Evolutionary conservation across 2,888 invertebrate genomes (phyloP), one percentile per base, ranked within the genome.

Genomic region (Baronia brevicornis): DNA sequence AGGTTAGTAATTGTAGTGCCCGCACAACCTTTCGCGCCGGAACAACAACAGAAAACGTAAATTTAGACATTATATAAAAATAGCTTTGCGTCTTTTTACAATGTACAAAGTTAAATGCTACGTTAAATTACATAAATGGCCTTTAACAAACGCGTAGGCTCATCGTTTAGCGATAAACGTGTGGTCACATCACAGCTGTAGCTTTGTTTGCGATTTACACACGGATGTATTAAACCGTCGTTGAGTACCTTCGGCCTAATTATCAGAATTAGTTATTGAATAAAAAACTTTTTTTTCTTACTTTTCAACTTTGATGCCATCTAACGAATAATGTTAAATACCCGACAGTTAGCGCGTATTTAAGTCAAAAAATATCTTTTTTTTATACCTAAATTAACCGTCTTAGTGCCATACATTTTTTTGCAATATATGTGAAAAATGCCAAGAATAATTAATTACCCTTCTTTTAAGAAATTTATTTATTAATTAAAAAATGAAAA

Each of bases 51-150:
- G 46, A 64, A 67, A 69, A 68, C 57, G 51, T 58, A 59, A 48
- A 51, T 55, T 59, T 55, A 35, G 58, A 54, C 60, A 61, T 65
- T 72, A 74, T n/a, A n/a, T 60, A 74, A 74, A 74, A 74, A 74
- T 74, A 74, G 64, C 65, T 69, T 61, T 59, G 51, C 60, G 61
- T 60, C 45, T 60, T 61, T 64, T 57, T 56, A 61, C 56, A 58
- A 48, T 56, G 41, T 45, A 42, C 44, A 46, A 38, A 33, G 28
- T 46, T 43, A 33, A 30, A 39, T 28, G 36, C 36, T 44, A 37
- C 36, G 18, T 30, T 36, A 35, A 30, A 33, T 33, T 28, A 35
- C 20, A 25, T 29, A 33, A 23, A 31, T 26, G 33, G 34, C 33
- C 39, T 36, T 33, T 19, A 28, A 19, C n/a, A 8, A 7, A 13